These are phyloP conservation scores for Drosophila nr. perissopoda DNA, from an alignment of 2,888 invertebrate species.

Conservation along the genomic window DNA sequence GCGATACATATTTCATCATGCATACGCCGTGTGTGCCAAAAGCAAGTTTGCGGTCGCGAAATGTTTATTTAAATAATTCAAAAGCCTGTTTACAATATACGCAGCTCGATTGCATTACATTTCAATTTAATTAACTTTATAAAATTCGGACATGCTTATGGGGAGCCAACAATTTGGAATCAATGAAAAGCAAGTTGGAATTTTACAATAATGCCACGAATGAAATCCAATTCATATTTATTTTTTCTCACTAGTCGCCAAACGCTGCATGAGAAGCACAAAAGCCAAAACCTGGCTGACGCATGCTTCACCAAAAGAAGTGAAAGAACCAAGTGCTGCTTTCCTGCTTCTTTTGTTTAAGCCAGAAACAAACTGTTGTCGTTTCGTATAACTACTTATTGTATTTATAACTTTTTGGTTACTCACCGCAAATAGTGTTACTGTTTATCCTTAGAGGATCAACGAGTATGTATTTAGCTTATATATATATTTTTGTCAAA, in stretches of 20 bases:
- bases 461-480: constrained; percentile 17
- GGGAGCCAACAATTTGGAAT: constrained; percentile 6
- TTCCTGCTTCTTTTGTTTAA: not conserved
- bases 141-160: constrained; percentile 17
- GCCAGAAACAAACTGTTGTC: not conserved
- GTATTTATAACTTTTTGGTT: not conserved
- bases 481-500: constrained; percentile 23
- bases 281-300: not conserved
- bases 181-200: constrained; percentile 1
- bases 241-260: too few relatives aligned
- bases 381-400: not conserved
- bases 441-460: not conserved
- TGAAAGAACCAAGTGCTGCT: not conserved
- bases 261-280: not conserved
- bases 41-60: constrained; percentile 30
- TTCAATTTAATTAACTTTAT: constrained; percentile 76
- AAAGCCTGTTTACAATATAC: constrained; percentile 63
- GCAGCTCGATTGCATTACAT: constrained; percentile 57
- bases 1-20: constrained; percentile 63
- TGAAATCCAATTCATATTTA: not conserved
- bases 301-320: too few relatives aligned
- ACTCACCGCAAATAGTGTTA: constrained; percentile 26
- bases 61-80: constrained; percentile 65
- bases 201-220: not conserved
- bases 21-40: constrained; percentile 59